Evolutionary conservation across 1,140 invertebrate genomes (phyloP), one percentile per base, ranked within the genome.

Genomic region (Saccostrea glomerata): DNA sequence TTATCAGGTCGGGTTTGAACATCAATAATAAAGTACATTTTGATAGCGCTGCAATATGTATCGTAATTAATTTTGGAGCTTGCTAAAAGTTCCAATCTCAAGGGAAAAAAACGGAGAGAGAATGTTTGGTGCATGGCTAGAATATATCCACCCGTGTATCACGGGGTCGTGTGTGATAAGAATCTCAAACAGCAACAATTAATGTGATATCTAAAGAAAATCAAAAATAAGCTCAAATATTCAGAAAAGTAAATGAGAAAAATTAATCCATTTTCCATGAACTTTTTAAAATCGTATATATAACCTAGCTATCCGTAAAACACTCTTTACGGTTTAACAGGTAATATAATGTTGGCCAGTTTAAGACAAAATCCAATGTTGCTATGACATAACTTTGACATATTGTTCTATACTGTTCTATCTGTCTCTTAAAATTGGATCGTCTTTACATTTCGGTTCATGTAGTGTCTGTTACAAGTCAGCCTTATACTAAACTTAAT

Each of bases 401-500:
- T 77, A 77, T 77, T 30, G 12, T 77, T 77, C n/a, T n/a, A n/a
- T n/a, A n/a, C n/a, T n/a, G n/a, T n/a, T n/a, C 25, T 77, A 77
- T 77, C 25, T 77, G 30, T 77, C 70, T 36, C 70, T 77, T 77
- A 77, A 77, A 77, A 77, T 77, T 77, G 12, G 70, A 77, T 77
- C 25, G 9, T 11, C 25, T 11, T 77, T 25, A 15, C 70, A 77
- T 77, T 77, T 30, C 12, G 25, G 70, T 77, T 77, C 70, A 25
- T 36, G 13, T 77, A 15, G 25, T 77, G 70, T 77, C 70, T 77
- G 30, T 77, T 25, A 77, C 23, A 77, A 77, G 30, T 77, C 70
- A 25, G 30, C 13, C 25, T 77, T 77, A 15, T 25, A 30, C 30
- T 77, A 25, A 36, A 13, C 70, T 77, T 77, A 77, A 77, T 77